Percentiles rank a stretch among this genome's conserved stretches.
These are phyloP conservation scores for Struthio camelus DNA, from an alignment of 2,113 vertebrate species.

Conservation along the genomic window DNA sequence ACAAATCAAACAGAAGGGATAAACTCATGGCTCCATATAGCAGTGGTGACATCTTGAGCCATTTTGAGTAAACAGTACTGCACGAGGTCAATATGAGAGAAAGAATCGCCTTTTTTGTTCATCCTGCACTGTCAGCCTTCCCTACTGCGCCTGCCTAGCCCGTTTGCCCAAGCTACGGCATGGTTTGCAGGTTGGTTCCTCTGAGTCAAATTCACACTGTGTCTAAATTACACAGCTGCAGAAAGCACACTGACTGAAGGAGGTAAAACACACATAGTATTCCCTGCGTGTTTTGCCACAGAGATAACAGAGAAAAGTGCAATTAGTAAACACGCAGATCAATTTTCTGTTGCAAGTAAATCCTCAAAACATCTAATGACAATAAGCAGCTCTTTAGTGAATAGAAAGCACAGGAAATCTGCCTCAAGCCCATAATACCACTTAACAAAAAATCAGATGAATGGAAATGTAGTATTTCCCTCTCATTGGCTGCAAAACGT, in stretches of 20 bases:
- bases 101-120: neutral
- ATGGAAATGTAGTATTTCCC: neutral
- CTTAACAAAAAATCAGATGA: neutral
- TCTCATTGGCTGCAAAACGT: neutral
- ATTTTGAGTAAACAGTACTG: neutral
- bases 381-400: neutral
- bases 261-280: neutral
- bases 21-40: neutral
- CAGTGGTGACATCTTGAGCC: neutral
- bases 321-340: neutral
- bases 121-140: neutral
- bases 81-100: neutral
- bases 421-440: neutral
- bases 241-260: neutral
- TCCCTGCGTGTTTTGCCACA: neutral
- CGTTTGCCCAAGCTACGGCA: neutral
- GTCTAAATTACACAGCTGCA: neutral
- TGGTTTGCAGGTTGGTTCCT: accelerated
- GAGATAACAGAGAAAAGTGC: neutral
- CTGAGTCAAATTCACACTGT: accelerated
- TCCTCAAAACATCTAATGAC: neutral
- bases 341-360: neutral
- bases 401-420: constrained; percentile 18
- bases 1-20: neutral
- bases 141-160: neutral